phyloP scores from a whole-genome alignment of 53 echinoderm and acorn worm species.

The Astropecten irregularis region DNA sequence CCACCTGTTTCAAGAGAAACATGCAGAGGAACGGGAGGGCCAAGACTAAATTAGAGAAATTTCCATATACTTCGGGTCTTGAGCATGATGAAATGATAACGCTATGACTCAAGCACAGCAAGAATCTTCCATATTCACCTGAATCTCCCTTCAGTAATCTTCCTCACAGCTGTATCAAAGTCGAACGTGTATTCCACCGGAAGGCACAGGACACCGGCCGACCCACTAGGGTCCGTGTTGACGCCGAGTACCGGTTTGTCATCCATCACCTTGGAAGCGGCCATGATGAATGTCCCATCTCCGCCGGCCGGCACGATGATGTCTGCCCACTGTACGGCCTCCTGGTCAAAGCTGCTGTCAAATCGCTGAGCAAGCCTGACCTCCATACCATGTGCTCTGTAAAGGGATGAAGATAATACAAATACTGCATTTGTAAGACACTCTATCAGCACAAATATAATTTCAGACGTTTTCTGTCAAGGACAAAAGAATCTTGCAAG shows the following conservation, averaged over 20 bases:
- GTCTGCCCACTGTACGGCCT: conserved; percentile 77
- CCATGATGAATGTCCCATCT: conserved; percentile 91
- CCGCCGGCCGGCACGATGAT: conserved; percentile 86
- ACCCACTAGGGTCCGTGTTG: conserved; percentile 86
- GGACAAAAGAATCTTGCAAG: too few species aligned
- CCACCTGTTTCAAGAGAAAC: conserved; percentile 85
- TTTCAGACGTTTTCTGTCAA: neutral
- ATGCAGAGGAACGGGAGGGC: too few species aligned
- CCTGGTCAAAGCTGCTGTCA: conserved; percentile 53
- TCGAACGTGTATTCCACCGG: conserved; percentile 67
- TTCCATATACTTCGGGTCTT: too few species aligned
- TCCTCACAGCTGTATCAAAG: conserved; percentile 69
- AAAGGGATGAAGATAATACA: neutral
- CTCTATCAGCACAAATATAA: too few species aligned
- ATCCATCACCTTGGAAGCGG: conserved; percentile 84
- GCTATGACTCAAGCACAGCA: too few species aligned
- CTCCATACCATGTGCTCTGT: conserved; percentile 67
- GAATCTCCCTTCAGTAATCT: conserved; percentile 74
- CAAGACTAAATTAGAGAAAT: too few species aligned
- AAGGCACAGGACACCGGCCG: conserved; percentile 86
- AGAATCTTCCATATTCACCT: too few species aligned
- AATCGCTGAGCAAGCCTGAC: conserved; percentile 49
- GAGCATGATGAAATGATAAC: too few species aligned
- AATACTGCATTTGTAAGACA: neutral
- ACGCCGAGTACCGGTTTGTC: conserved; percentile 87